Evolutionary conservation across 2,113 vertebrate genomes (phyloP).

Genomic region (Mormoops blainvillei): DNA sequence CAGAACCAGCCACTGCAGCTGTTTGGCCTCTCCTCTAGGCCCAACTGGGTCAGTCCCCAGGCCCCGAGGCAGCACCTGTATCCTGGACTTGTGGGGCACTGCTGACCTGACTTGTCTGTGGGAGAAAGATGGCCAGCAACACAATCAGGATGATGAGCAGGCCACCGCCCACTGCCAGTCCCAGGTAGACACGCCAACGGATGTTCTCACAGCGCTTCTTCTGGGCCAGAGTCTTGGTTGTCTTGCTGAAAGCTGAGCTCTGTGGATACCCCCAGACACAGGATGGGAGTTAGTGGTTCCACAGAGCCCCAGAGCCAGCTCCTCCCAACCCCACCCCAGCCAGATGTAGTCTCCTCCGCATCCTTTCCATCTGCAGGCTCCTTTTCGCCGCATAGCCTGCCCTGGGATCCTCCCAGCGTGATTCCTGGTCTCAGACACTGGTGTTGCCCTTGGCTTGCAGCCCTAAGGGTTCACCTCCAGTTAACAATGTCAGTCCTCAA

Average conservation of each 20-base stretch:
- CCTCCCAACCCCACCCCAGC: neutral
- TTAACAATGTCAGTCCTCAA: neutral
- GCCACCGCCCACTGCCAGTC: neutral
- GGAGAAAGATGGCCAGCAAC: conserved; percentile 28
- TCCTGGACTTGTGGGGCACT: neutral
- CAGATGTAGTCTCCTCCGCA: neutral
- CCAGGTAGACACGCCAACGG: conserved; percentile 62
- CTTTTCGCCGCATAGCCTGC: neutral
- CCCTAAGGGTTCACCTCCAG: neutral
- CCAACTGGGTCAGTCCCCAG: conserved; percentile 18
- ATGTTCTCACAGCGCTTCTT: conserved; percentile 70
- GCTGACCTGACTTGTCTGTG: neutral
- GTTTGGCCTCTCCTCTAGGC: neutral
- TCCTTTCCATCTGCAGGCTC: neutral
- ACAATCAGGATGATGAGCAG: conserved; percentile 60
- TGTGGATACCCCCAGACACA: conserved; percentile 39
- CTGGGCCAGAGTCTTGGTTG: conserved; percentile 57
- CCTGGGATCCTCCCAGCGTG: neutral
- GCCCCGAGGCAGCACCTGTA: neutral
- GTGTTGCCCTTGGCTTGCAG: neutral
- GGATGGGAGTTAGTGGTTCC: neutral
- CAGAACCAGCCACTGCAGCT: neutral
- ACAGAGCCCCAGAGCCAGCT: neutral
- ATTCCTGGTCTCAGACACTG: neutral
- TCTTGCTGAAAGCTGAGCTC: conserved; percentile 76